Evolutionary conservation across 2,888 invertebrate genomes (phyloP), one percentile per base, ranked within the genome.

Genomic region (Oscheius sp.): DNA sequence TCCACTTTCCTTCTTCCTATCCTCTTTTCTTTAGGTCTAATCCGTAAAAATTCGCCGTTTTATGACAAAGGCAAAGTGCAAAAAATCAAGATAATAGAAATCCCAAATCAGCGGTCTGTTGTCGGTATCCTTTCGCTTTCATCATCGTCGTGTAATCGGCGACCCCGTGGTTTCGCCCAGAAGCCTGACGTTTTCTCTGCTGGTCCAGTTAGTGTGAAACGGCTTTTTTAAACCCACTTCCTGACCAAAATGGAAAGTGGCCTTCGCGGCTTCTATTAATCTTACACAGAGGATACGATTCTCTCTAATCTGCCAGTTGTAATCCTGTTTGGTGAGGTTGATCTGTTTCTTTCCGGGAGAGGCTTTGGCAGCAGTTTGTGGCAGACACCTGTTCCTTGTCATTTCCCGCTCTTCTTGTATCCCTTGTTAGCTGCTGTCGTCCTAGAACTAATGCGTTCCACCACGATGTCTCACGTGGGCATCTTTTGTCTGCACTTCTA

Each of bases 201-300:
- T 55, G 55, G 16, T 55, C 21, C 25, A 13, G 55, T 43, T 43
- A 45, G 61, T 61, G n/a, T n/a, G 61, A 61, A 41, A 61, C 61
- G 43, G 61, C 61, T 61, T 61, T 43, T 41, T 43, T 21, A 27
- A 27, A 18, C 16, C 5, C n/a, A n/a, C n/a, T 35, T 35, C 35
- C 13, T 49, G 16, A 13, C 21, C 3, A 21, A 49, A 21, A 49
- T 3, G 21, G 21, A 23, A 23, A 55, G 23, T 25, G 55, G 13
- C 55, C 55, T 55, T 55, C 55, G 55, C 6, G 21, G 53, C 53
- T 12, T 18, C 53, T 21, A 55, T 55, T 55, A 55, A 55, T 55
- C 55, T 55, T 25, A 21, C 12, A 25, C 5, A 16, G 21, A 23
- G 18, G 55, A 18, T 55, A 55, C 55, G 55, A 55, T 55, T 55